These are phyloP conservation scores for Andrena bucephala DNA, from an alignment of 2,888 invertebrate species.

Conservation along the genomic window DNA sequence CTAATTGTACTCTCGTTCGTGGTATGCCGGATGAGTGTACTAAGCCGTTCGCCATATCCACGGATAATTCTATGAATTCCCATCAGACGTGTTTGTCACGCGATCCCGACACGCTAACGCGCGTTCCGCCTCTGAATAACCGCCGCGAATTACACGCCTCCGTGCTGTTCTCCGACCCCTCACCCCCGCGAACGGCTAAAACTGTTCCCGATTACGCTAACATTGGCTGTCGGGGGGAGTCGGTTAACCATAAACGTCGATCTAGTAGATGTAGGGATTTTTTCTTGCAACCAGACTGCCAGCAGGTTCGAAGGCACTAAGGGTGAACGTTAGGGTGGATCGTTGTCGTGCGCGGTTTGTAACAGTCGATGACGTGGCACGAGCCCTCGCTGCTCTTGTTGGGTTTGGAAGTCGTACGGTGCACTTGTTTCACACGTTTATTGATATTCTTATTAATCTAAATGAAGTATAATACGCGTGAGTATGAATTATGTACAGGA, in stretches of 20 bases:
- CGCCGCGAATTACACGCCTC: constrained; percentile 42
- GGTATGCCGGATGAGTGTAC: constrained; percentile 44
- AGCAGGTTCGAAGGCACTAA: background rate
- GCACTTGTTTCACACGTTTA: no score
- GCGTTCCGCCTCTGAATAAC: constrained; percentile 43
- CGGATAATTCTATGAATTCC: constrained; percentile 62
- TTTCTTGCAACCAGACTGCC: constrained; percentile 5
- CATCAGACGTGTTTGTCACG: constrained; percentile 63
- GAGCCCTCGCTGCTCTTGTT: no score
- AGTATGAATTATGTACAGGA: background rate
- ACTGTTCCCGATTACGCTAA: constrained; percentile 3
- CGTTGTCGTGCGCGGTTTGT: background rate
- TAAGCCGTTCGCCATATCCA: constrained; percentile 50
- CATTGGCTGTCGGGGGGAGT: background rate
- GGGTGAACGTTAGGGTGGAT: background rate
- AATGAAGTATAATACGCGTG: no score
- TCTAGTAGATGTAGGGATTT: background rate
- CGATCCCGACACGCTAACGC: constrained; percentile 57
- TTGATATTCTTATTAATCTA: no score
- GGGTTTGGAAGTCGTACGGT: no score
- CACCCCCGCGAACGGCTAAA: background rate
- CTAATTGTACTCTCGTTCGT: constrained; percentile 55
- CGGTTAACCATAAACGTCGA: background rate
- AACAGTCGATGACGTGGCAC: no score
- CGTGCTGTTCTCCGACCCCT: constrained; percentile 34